A percentile compares a stretch with the other conserved stretches of the same genome.
phyloP scores from a whole-genome alignment of 2,797 vertebrate species.

The Lepilemur ruficaudatus region DNA sequence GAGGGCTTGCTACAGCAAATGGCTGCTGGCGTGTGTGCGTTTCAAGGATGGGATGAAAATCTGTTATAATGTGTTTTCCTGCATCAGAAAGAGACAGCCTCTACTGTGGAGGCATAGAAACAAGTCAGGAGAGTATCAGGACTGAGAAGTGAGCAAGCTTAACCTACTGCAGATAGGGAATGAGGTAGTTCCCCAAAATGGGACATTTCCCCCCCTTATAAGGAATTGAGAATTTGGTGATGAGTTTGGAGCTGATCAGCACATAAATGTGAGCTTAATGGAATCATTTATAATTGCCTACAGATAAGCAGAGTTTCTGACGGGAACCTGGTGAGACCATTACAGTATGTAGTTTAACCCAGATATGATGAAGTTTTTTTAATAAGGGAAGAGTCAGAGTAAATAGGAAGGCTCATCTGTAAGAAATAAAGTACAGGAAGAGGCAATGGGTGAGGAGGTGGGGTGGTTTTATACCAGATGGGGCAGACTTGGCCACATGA shows the following conservation, averaged over 20 bases:
- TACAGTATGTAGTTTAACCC: background rate
- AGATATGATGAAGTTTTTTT: constrained; percentile 6
- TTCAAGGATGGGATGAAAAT: background rate
- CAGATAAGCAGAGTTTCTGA: constrained; percentile 20
- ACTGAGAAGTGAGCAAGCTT: background rate
- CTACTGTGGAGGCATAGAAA: background rate
- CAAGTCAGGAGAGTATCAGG: background rate
- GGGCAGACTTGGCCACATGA: background rate
- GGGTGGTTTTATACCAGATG: background rate
- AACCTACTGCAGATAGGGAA: background rate
- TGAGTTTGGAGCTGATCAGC: background rate
- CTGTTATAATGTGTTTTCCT: background rate
- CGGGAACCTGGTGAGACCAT: background rate
- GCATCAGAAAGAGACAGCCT: background rate
- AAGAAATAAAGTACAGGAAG: constrained; percentile 50
- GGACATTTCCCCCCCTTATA: background rate
- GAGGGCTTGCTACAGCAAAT: background rate
- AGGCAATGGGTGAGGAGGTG: background rate
- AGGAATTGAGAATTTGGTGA: background rate
- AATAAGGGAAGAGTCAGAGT: background rate
- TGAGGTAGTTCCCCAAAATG: background rate
- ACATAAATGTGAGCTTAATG: background rate
- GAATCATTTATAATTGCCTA: background rate
- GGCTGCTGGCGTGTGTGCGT: background rate
- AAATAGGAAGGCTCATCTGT: constrained; percentile 28